A percentile compares a stretch with the other conserved stretches of the same genome.
These are phyloP conservation scores for Oceanodroma tethys DNA, from an alignment of 2,113 vertebrate species.

Conservation along the genomic window DNA sequence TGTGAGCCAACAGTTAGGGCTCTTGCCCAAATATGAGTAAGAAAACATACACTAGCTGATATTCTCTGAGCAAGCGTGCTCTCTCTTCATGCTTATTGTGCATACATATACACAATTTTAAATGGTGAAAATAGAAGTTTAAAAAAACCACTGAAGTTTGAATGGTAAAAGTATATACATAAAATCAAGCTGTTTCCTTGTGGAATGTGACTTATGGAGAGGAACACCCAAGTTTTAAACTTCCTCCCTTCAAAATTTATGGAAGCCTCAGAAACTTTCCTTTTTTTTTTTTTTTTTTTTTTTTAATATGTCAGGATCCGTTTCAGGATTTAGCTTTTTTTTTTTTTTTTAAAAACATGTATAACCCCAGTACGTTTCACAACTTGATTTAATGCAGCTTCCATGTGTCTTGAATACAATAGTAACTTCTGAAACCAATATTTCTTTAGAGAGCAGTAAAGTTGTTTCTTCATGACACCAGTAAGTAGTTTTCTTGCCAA, in stretches of 20 bases:
- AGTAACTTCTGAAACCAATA: conserved; percentile 74
- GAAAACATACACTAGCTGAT: background rate
- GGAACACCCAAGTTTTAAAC: conserved; percentile 76
- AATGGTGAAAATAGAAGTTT: conserved; percentile 48
- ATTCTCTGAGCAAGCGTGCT: background rate
- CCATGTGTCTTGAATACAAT: conserved; percentile 73
- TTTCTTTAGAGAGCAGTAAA: conserved; percentile 74
- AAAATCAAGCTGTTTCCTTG: conserved; percentile 69
- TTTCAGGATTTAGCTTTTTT: conserved; percentile 56
- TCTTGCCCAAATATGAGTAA: background rate
- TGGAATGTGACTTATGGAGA: conserved; percentile 57
- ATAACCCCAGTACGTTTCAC: conserved; percentile 63
- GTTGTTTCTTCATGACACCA: conserved; percentile 76
- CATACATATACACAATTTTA: background rate
- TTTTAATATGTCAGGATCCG: conserved; percentile 36
- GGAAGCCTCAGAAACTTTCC: conserved; percentile 53
- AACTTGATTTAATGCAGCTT: conserved; percentile 77
- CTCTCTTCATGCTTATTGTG: background rate
- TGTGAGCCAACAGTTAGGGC: background rate
- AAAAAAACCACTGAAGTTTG: conserved; percentile 40
- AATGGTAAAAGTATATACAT: conserved; percentile 63
- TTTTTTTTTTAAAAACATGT: conserved; percentile 15
- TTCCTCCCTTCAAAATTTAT: conserved; percentile 75
- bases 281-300: background rate
- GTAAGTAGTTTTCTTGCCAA: conserved; percentile 71